Evolutionary conservation across 2,888 invertebrate species (phyloP), one percentile per base, ranked within the genome.

Genomic region (Argynnis bischoffii): DNA sequence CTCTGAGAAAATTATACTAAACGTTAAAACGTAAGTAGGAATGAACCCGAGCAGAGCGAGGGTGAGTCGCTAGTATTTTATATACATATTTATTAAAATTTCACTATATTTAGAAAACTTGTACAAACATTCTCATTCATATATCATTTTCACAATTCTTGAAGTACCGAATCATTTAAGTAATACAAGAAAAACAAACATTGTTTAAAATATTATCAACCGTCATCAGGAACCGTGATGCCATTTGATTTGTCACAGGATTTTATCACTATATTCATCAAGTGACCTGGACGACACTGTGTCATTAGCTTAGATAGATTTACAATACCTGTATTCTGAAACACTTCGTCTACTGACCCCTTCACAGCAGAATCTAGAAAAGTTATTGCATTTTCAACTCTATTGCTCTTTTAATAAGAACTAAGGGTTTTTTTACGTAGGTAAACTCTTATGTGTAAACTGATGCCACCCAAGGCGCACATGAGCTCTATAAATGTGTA

Each of bases 291-390:
- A 57, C 61, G 56, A 60, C 67, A 63, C 63, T 67, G 69, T 74
- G 69, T 88, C 88, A 88, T 89, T 89, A 89, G 85, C 85, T 76
- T 82, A 76, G 87, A 88, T 86, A 85, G 88, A 89, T 89, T 89
- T 89, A 90, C 88, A 84, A 86, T 88, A 87, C 86, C 83, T 82
- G 84, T 41, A 48, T 61, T 61, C 86, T 85, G 88, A 88, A 89
- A 87, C 85, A 85, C 84, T 66, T 81, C 77, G 48, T 55, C 57
- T 51, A 78, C 71, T 74, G 69, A 69, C 76, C 46, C 75, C 16
- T 26, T 71, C 41, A 53, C 55, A 35, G 8, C 6, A 48, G 14
- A 51, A 53, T 16, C 47, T 14, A 3, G 8, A 41, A 8, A 63
- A 16, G 13, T 46, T 13, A 6, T 3, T 8, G 60, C 1, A 64